phyloP scores from a whole-genome alignment of 2,113 vertebrate species.

The Collichthys lucidus region DNA sequence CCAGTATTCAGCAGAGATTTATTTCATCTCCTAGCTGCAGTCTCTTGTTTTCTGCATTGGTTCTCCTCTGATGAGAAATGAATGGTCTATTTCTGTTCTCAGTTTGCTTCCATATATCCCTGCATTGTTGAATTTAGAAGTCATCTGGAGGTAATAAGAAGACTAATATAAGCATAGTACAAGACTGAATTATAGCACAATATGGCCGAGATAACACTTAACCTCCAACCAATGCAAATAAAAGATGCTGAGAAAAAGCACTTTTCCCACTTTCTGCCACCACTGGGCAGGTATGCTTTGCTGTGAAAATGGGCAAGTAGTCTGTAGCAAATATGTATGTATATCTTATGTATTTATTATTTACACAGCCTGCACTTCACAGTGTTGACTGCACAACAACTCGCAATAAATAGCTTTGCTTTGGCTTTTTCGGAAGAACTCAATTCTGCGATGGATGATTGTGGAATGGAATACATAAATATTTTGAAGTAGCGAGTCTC shows the following conservation, averaged over 20 bases:
- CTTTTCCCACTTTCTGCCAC: background rate
- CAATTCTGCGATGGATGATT: constrained; percentile 4
- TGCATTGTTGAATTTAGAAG: constrained; percentile 31
- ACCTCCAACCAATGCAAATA: constrained; percentile 18
- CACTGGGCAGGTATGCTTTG: background rate
- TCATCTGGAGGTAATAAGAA: constrained; percentile 35
- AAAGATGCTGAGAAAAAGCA: background rate
- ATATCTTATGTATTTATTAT: constrained; percentile 18
- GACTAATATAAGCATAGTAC: constrained; percentile 23
- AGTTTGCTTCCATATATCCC: constrained; percentile 3
- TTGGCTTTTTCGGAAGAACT: background rate
- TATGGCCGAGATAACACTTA: constrained; percentile 1
- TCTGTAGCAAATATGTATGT: background rate
- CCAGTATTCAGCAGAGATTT: constrained; percentile 66
- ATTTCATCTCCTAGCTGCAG: constrained; percentile 54
- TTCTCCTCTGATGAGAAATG: constrained; percentile 52
- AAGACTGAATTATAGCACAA: constrained; percentile 1
- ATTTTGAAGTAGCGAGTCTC: constrained; percentile 4
- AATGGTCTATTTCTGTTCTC: constrained; percentile 55
- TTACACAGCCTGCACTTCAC: constrained; percentile 10
- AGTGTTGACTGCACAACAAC: background rate
- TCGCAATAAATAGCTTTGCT: constrained; percentile 8
- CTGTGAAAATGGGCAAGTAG: background rate
- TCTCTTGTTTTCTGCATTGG: constrained; percentile 55
- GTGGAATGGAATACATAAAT: constrained; percentile 10